Evolutionary conservation across 2,113 vertebrate species (phyloP), one percentile per base, ranked within the genome.

Genomic region (Eleginops maclovinus): DNA sequence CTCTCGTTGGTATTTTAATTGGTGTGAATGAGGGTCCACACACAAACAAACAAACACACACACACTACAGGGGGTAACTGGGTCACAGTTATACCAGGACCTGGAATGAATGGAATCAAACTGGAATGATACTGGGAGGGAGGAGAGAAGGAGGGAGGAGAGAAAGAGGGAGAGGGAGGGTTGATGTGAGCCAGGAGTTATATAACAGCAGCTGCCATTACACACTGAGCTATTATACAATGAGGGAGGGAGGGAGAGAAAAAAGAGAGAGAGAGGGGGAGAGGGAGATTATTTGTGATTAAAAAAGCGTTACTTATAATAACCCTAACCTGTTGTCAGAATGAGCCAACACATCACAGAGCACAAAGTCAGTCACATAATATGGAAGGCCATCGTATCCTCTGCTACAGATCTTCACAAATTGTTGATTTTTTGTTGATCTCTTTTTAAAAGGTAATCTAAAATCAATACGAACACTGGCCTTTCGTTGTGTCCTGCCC

Each of bases 41-140:
- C 31, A 46, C 17, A 67, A 31, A 58, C 44, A 51, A 19, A 61
- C 60, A 54, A 56, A 51, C 19, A 44, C 31, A 50, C 31, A 72
- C 41, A 47, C 46, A 62, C 49, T 51, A 1, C 47, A 15, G 64
- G 64, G 31, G 46, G 21, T 54, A 75, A 24, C 73, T 77, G 82
- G 82, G 75, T 84, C 76, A 84, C 31, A 69, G 81, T 56, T 64
- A 55, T 62, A 68, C 7, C 28, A n/a, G 50, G 31, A 79, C 40
- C 76, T 75, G 81, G 70, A 36, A 64, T 78, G 81, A 83, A 83
- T 78, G 75, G 69, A 68, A 77, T 77, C 62, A 83, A 56, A 77
- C 69, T 83, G 69, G 63, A 49, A 40, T 58, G 44, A 70, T 62
- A 50, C 19, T 59, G 44, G 51, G 64, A 47, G 50, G 2, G 54